Base-by-base conservation (phyloP, 1,140 invertebrate genomes). In the Drosophila ercepeae region DNA sequence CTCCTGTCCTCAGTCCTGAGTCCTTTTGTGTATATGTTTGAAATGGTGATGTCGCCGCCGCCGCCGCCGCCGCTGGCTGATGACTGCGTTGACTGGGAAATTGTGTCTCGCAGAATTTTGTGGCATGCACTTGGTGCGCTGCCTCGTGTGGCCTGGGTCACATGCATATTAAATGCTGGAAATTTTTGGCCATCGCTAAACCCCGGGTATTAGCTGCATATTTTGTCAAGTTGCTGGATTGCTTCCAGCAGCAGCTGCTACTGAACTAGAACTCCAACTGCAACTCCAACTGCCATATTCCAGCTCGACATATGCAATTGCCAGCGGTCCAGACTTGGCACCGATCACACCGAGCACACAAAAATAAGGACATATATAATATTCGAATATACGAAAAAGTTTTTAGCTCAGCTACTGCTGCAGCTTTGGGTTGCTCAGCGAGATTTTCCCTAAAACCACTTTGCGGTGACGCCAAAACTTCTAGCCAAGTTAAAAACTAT, bases 401-500 rank as follows among this genome's bases (percentile, higher is more conserved):
- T 86, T 73, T 27, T 25, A 36, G 8, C 25, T 42, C 21, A 21
- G 42, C 32, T 71, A 3, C 29, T 32, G 29, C 29, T 32, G 4
- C 9, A 11, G 29, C 27, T 29, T 2, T 9, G 6, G 34, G 13
- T 64, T 34, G 54, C 48, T 65, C 53, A 51, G 50, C 27, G 70
- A 72, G 81, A 88, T 86, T 86, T 88, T 64, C 65, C 71, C 83
- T 82, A 72, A 89, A 88, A 89, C 78, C 83, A 89, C 82, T 89
- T 89, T 88, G 82, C 81, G 82, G 82, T 88, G 82, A 82, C 82
- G 82, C 82, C 82, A 89, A 89, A 89, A 88, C 77, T 88, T 88
- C 82, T 88, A 89, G 82, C 82, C 82, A 88, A 88, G 83, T 83
- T 88, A 82, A 89, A 88, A 88, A 88, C 83, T 88, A 88, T 88